Conservation (phyloP, 2,797 vertebrate species). For the Chaetophractus vellerosus region DNA sequence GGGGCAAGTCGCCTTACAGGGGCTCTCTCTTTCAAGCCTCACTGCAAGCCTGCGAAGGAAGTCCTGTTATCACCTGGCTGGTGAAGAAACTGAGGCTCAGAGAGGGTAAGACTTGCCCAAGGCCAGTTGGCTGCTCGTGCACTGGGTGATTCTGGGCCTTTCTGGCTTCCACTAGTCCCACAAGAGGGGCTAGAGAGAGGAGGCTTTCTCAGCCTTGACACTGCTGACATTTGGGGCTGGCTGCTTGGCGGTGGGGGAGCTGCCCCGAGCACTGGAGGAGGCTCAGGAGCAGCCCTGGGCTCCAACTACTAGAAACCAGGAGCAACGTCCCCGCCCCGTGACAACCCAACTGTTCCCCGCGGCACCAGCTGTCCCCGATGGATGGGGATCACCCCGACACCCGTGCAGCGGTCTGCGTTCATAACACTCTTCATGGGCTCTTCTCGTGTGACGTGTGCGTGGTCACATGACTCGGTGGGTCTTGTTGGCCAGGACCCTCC, state of each 20-base stretch:
- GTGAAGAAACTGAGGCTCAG: background rate
- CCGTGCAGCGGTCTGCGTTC: background rate
- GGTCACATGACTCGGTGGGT: background rate
- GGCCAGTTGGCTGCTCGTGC: too few relatives aligned
- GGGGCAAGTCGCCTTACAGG: background rate
- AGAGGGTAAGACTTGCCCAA: background rate
- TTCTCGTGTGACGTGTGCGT: background rate
- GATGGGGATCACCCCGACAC: too few relatives aligned
- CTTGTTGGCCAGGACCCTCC: background rate
- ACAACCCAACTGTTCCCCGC: background rate
- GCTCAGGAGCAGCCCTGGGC: background rate
- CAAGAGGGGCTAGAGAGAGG: fast-evolving
- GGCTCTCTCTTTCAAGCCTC: background rate
- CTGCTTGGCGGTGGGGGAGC: too few relatives aligned
- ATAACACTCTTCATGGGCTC: background rate
- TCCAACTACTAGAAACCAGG: fast-evolving
- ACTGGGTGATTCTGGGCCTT: background rate
- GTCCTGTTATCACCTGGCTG: background rate
- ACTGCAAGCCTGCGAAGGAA: background rate
- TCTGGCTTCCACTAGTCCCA: background rate
- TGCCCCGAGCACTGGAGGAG: too few relatives aligned
- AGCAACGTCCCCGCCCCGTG: background rate
- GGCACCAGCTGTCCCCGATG: background rate
- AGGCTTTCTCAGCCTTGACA: background rate
- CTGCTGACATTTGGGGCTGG: fast-evolving